These are phyloP conservation scores for Tokudaia muenninki DNA, from an alignment of 2,797 vertebrate species.

Conservation along the genomic window DNA sequence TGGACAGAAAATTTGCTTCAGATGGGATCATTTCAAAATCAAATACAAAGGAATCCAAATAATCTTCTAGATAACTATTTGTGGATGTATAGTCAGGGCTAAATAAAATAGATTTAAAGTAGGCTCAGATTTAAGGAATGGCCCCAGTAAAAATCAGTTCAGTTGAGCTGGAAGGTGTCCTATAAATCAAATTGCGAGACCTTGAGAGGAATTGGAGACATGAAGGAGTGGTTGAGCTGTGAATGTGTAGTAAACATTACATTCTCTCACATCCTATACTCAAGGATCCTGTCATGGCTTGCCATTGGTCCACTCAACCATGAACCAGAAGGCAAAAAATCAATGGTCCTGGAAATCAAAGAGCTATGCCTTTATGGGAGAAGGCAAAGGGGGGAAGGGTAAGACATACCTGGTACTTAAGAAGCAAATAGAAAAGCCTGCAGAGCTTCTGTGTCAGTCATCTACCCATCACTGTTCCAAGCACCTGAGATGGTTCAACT, in stretches of 20 bases:
- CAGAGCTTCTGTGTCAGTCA: not conserved
- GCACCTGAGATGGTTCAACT: not conserved
- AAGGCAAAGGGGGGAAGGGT: not conserved
- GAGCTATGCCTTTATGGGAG: not conserved
- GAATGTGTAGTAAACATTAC: not conserved
- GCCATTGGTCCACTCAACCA: not conserved
- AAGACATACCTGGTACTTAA: not conserved
- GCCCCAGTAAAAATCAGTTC: not conserved
- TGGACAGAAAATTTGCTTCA: not conserved
- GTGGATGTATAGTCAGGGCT: not conserved
- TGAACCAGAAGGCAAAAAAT: not conserved
- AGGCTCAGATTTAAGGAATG: not conserved
- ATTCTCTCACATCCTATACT: not conserved
- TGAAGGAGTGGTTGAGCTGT: not conserved
- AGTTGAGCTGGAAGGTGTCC: not conserved
- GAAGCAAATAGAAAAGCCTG: not conserved
- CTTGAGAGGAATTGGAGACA: not conserved
- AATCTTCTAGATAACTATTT: not conserved
- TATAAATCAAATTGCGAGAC: not conserved
- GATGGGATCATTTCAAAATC: conserved; percentile 51
- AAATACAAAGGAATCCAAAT: conserved; percentile 11
- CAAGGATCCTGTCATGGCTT: not conserved
- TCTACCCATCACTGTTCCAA: no score
- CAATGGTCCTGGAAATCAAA: not conserved
- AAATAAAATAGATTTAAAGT: not conserved